A percentile compares a stretch with the other conserved stretches of the same genome.
These are phyloP conservation scores for Strigamia crassipes DNA, from an alignment of 2,888 invertebrate genomes.

Conservation along the genomic window DNA sequence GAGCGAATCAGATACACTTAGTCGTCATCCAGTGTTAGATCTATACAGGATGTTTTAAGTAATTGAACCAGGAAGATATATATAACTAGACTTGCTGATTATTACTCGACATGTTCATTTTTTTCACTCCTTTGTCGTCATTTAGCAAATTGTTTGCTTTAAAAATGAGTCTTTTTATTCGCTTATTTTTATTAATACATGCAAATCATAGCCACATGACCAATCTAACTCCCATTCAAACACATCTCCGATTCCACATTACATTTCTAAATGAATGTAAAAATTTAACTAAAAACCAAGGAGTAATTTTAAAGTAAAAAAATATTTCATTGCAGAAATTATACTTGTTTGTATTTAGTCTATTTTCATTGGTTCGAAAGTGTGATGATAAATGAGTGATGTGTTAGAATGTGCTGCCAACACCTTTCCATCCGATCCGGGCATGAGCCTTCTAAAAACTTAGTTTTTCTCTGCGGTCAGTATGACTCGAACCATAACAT, in stretches of 20 bases:
- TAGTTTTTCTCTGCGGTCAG: neutral
- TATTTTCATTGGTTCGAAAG: no score
- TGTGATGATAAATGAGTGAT: no score
- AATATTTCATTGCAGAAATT: no score
- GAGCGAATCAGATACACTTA: neutral
- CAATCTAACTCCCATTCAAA: neutral
- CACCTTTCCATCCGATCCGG: neutral
- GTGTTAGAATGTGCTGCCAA: no score
- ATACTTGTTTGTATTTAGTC: no score
- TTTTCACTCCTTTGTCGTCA: neutral
- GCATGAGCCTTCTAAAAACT: neutral
- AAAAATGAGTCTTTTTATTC: neutral
- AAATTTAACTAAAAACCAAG: neutral
- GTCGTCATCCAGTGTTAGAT: neutral
- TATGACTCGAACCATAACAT: neutral
- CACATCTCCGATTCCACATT: neutral
- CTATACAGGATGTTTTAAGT: slow-evolving; percentile 13
- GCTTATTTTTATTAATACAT: neutral
- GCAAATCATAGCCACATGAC: neutral
- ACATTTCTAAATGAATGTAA: neutral
- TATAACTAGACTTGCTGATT: neutral
- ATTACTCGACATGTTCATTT: neutral
- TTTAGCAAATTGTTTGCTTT: neutral
- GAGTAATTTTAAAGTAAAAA: no score
- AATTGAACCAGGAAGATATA: slow-evolving; percentile 14